Conservation (phyloP, 2,113 vertebrate genomes). For the Grallaria varia region DNA sequence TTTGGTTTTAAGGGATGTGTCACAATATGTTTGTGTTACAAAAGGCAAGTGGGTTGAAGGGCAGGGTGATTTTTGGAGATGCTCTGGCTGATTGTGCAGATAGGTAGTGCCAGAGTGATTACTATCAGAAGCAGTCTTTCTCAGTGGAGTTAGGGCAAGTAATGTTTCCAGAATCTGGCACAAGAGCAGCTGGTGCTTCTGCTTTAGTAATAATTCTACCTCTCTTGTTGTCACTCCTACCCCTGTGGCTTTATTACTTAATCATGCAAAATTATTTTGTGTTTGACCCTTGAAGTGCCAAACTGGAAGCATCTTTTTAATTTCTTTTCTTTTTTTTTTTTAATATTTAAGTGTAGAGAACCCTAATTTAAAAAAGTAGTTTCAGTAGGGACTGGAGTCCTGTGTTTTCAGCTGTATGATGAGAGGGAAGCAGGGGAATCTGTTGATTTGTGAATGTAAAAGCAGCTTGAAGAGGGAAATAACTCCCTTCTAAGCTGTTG, state of each 20-base stretch:
- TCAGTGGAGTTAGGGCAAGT: neutral
- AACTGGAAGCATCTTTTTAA: neutral
- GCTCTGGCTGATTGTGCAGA: slow-evolving; percentile 22
- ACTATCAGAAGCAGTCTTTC: neutral
- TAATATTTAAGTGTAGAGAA: neutral
- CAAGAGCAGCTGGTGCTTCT: slow-evolving; percentile 4
- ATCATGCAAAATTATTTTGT: neutral
- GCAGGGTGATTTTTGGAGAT: slow-evolving; percentile 50
- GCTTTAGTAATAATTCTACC: slow-evolving; percentile 14
- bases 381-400: neutral
- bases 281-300: slow-evolving; percentile 22
- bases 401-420: neutral
- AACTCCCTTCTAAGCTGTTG: neutral
- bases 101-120: neutral
- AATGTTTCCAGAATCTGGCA: slow-evolving; percentile 24
- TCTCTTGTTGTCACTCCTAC: slow-evolving; percentile 46
- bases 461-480: neutral
- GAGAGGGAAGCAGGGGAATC: neutral
- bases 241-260: slow-evolving; percentile 60
- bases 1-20: slow-evolving; percentile 27
- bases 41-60: slow-evolving; percentile 50
- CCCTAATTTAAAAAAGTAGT: neutral
- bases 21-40: slow-evolving; percentile 41
- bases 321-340: neutral
- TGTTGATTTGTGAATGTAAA: neutral